Base-by-base conservation (phyloP, 2,888 invertebrate species). In the Xylota segnis region DNA sequence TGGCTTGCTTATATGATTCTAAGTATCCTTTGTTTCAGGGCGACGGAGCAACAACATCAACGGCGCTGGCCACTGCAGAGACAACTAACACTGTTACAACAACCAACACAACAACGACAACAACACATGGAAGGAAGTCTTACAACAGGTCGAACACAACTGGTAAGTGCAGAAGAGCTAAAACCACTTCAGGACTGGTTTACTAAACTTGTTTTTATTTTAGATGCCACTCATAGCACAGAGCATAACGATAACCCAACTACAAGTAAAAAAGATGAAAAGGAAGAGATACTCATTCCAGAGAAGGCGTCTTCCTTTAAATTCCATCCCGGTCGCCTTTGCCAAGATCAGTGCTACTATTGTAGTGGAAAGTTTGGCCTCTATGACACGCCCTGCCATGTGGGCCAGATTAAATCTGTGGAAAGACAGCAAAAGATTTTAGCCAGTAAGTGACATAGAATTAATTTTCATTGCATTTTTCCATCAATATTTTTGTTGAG, bases 231-330 rank as follows among this genome's bases (percentile, higher is more conserved):
- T 4, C 71, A 77, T 32, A 32, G 56, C 43, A 7, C 83, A 12
- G 87, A 75, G 12, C 54, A 70, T 0, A 70, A 78, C n/a, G 87
- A 87, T 9, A 37, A 29, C 5, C 47, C 86, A 23, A 54, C 4
- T 6, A 59, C 75, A 10, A 89, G 88, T 66, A 92, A 92, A 71
- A 92, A 91, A 82, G 91, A 91, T 65, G 92, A 92, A 68, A 92
- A 92, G 84, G 91, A 92, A 87, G 89, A 91, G 88, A 94, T 97
- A 89, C 96, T 97, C 75, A 97, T 97, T 88, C 97, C 97, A 0
- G 97, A 97, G 92, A 97, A 97, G 92, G 96, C 96, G 0, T 96
- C 96, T 7, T 97, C 97, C 0, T 97, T 97, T 92, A 96, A 96
- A 89, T 96, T 97, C 89, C 97, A 97, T 92, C 97, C 97, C 0